These are phyloP conservation scores for Liasis olivaceus DNA, from an alignment of 2,797 vertebrate genomes.

Conservation along the genomic window DNA sequence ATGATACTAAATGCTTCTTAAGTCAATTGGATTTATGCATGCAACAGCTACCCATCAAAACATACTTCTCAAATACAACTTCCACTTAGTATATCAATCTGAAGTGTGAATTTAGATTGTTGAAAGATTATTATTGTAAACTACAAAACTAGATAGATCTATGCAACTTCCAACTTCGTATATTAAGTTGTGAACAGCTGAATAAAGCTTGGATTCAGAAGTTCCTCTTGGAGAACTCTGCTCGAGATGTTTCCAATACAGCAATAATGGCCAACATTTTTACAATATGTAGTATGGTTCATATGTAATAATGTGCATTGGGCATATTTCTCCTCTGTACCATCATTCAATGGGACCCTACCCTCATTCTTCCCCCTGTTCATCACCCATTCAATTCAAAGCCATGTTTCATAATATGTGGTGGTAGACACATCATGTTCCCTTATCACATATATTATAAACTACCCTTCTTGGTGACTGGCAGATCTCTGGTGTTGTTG, in stretches of 20 bases:
- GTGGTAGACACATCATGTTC: not conserved
- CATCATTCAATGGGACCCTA: not conserved
- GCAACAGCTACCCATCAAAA: not conserved
- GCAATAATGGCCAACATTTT: not conserved
- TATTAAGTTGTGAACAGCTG: not conserved
- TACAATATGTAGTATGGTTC: not conserved
- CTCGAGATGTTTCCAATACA: not conserved
- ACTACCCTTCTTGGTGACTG: not conserved
- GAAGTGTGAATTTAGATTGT: not conserved
- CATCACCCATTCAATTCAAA: not conserved
- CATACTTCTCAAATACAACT: not conserved
- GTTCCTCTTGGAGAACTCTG: not conserved
- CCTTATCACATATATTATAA: not conserved
- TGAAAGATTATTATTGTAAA: not conserved
- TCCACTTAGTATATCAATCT: not conserved
- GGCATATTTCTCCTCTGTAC: not conserved
- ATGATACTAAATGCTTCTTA: not conserved
- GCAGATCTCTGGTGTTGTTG: not conserved
- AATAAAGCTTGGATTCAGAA: not conserved
- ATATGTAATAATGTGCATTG: not conserved
- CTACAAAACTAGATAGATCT: not conserved
- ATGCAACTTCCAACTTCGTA: not conserved
- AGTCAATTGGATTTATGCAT: not conserved
- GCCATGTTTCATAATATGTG: not conserved
- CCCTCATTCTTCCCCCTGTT: not conserved